These are phyloP conservation scores for Heterocephalus glaber DNA, from an alignment of 2,113 vertebrate genomes.

Conservation along the genomic window DNA sequence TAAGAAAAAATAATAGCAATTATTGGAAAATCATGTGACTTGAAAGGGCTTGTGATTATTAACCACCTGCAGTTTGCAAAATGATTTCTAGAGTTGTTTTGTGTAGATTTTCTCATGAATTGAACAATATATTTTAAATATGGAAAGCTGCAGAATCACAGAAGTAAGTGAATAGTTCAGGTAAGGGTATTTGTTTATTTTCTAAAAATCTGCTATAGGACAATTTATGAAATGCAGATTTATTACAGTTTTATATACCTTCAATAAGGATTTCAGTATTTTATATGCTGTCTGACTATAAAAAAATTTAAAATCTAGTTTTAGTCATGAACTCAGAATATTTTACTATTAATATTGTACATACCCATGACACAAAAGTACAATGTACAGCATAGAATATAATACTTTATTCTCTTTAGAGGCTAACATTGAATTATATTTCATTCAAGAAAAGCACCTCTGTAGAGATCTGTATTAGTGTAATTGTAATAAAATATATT, in stretches of 20 bases:
- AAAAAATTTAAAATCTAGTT: constrained; percentile 47
- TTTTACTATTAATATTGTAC: constrained; percentile 39
- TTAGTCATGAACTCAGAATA: constrained; percentile 37
- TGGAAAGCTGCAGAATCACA: neutral
- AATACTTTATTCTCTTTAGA: constrained; percentile 48
- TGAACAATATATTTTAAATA: neutral
- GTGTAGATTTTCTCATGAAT: neutral
- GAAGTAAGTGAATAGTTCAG: neutral
- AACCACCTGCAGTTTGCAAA: constrained; percentile 9
- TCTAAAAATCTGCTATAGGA: constrained; percentile 11
- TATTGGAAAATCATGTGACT: neutral
- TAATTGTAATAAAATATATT: neutral
- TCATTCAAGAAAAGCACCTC: constrained; percentile 44
- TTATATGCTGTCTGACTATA: constrained; percentile 37
- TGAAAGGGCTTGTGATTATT: constrained; percentile 1
- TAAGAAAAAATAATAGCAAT: neutral
- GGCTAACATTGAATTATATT: neutral
- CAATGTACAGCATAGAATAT: neutral
- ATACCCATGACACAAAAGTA: neutral
- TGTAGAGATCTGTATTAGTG: neutral
- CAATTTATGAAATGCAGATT: constrained; percentile 52
- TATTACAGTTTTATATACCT: constrained; percentile 56
- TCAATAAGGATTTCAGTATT: constrained; percentile 28
- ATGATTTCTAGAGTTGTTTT: constrained; percentile 24
- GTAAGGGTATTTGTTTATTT: neutral